These are phyloP conservation scores for Discoglossus pictus DNA, from an alignment of 2,797 vertebrate species.

Conservation along the genomic window DNA sequence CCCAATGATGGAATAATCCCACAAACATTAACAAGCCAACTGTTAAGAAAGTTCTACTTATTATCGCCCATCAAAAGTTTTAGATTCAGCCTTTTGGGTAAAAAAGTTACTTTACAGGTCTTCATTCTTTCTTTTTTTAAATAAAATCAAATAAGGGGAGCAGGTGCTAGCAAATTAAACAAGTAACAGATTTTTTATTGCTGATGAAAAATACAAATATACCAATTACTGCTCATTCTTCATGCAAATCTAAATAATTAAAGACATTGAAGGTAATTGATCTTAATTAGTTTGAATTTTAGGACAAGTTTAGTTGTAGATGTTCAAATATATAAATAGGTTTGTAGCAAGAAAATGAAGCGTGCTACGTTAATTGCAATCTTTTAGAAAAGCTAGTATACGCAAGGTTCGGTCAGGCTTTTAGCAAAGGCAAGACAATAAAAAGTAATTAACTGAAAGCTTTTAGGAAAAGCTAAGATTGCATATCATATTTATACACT, in stretches of 20 bases:
- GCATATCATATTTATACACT: no score
- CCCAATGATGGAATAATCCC: conserved; percentile 8
- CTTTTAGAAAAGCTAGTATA: no score
- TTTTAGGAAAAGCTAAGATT: no score
- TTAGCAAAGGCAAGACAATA: no score
- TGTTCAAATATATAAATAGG: no score
- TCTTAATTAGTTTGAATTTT: background rate
- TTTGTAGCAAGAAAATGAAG: no score
- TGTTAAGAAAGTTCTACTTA: conserved; percentile 15
- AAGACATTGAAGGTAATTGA: background rate
- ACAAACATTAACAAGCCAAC: conserved; percentile 30
- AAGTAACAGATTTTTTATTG: background rate
- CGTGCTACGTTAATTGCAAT: no score
- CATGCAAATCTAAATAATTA: background rate
- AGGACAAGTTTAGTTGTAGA: background rate
- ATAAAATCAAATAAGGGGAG: background rate
- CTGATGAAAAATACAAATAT: background rate
- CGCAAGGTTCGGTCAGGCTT: no score
- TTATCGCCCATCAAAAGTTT: conserved; percentile 19
- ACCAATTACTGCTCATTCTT: background rate
- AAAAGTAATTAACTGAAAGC: no score
- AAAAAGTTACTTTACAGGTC: background rate
- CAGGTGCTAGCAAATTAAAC: background rate
- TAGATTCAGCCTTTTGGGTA: conserved; percentile 7
- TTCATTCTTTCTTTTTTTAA: background rate